Base-by-base conservation (phyloP, 2,888 invertebrate species). In the Pelosia muscerda region DNA sequence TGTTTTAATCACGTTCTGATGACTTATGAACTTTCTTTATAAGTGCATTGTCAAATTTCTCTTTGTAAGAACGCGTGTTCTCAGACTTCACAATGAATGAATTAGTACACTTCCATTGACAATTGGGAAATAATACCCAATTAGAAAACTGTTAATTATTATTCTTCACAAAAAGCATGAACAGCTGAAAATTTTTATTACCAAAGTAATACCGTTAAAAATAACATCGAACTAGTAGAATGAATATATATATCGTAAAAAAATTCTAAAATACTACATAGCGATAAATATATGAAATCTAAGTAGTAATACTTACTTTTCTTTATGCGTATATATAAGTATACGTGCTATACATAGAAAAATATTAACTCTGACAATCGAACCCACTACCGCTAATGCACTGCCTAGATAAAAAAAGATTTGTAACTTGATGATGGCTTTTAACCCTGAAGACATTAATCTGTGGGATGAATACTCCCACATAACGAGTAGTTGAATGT, bases 31-130 rank as follows among this genome's bases (percentile, higher is more conserved):
- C 94, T 94, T 94, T 94, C 94, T 90, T 92, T 84, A 83, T 86
- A 87, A 90, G 86, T 89, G 89, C 88, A 91, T 92, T 91, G 90
- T 93, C 89, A 86, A 92, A 93, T 93, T 93, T 94, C 92, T 88
- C 92, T 86, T 89, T 80, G 78, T 81, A 81, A 76, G 79, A 82
- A 84, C 82, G 84, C 83, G 81, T 85, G 83, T 81, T 80, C 81
- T 86, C 71, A 69, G 66, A 59, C 79, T 69, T 74, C 84, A 92
- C 90, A 91, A 90, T 92, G 86, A 87, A 82, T 85, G 84, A 89
- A 89, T 90, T 90, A 89, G 85, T 86, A 79, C 76, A 82, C 84
- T 82, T 85, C 82, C 80, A 85, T 85, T 83, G 82, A 78, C 88
- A 82, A 89, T 91, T 90, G 88, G 91, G 87, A 54, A 53, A 63